These are phyloP conservation scores for Miniopterus natalensis DNA, from an alignment of 2,113 vertebrate species.

Conservation along the genomic window DNA sequence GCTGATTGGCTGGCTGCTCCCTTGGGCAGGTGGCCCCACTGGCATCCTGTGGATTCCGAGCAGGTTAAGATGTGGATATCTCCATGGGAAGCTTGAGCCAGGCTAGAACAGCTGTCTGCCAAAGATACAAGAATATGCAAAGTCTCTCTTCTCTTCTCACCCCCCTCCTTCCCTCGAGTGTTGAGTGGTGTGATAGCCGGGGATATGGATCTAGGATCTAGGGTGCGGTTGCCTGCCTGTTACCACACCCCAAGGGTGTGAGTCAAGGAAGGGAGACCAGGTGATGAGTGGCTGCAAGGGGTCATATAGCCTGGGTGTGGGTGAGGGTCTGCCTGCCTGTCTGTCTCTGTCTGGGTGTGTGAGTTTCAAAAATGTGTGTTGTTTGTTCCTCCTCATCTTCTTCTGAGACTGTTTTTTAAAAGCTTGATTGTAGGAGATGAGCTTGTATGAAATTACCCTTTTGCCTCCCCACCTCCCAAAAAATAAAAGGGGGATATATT, in stretches of 20 bases:
- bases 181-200: conserved; percentile 53
- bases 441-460: conserved; percentile 62
- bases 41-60: background rate
- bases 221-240: conserved; percentile 41
- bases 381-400: conserved; percentile 76
- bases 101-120: conserved; percentile 87
- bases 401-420: conserved; percentile 77
- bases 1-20: background rate
- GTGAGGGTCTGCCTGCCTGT: conserved; percentile 69
- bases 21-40: background rate
- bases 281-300: conserved; percentile 62
- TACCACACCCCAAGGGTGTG: background rate
- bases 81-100: conserved; percentile 59
- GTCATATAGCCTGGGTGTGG: conserved; percentile 64
- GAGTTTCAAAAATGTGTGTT: conserved; percentile 69
- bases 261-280: conserved; percentile 45
- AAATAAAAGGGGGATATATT: background rate
- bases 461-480: background rate
- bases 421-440: conserved; percentile 75
- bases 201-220: conserved; percentile 31
- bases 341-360: conserved; percentile 73
- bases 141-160: conserved; percentile 74
- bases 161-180: conserved; percentile 69
- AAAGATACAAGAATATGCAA: conserved; percentile 88
- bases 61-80: background rate